Evolutionary conservation across 1,140 invertebrate species (phyloP).

Genomic region (Phenacoccus solenopsis): DNA sequence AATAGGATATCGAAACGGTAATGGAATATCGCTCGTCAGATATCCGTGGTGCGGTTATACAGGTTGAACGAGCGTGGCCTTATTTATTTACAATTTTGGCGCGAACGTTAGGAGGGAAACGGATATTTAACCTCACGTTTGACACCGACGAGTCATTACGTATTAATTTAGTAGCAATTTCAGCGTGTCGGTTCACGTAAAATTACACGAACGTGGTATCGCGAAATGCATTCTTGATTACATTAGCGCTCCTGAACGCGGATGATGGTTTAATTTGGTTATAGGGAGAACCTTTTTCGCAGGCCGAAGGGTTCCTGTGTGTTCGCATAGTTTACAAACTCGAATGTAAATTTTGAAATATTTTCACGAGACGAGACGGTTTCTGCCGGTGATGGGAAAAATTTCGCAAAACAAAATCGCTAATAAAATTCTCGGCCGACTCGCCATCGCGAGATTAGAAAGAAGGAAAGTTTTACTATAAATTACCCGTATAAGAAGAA

Average conservation of each 20-base stretch:
- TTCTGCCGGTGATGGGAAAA: too few relatives aligned
- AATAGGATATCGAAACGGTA: too few relatives aligned
- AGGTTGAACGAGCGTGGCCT: background rate
- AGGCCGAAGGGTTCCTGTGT: too few relatives aligned
- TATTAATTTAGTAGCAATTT: constrained; percentile 3
- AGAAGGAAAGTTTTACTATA: constrained; percentile 14
- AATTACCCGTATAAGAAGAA: background rate
- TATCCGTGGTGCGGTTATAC: background rate
- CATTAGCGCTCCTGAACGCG: background rate
- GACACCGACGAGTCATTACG: background rate
- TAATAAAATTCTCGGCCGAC: background rate
- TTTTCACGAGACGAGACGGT: too few relatives aligned
- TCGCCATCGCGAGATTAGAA: background rate
- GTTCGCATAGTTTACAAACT: too few relatives aligned
- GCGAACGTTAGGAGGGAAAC: background rate
- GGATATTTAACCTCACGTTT: constrained; percentile 13
- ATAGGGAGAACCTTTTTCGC: too few relatives aligned
- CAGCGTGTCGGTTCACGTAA: background rate
- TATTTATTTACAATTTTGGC: background rate
- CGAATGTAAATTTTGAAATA: too few relatives aligned
- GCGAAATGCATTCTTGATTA: background rate
- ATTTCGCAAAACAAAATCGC: background rate
- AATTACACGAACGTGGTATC: background rate
- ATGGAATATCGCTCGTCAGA: background rate
- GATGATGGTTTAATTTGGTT: too few relatives aligned